Evolutionary conservation across 2,888 invertebrate species (phyloP).

Genomic region (Aricia artaxerxes): DNA sequence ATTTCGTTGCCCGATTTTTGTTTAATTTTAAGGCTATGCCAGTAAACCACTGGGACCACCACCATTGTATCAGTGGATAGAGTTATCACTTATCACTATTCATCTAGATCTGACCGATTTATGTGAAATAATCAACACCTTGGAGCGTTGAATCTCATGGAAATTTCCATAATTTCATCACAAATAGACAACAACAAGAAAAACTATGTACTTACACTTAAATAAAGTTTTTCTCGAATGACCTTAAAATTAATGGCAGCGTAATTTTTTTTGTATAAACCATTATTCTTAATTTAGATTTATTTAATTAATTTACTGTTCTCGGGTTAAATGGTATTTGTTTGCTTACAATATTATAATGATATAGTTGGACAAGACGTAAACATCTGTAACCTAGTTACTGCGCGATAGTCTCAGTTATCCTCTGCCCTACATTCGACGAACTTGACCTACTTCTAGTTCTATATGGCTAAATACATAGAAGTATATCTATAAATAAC

Average conservation of each 20-base stretch:
- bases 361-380: constrained; percentile 38
- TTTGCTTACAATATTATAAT: constrained; percentile 34
- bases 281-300: background rate
- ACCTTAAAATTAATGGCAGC: background rate
- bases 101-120: background rate
- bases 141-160: background rate
- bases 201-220: background rate
- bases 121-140: background rate
- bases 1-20: background rate
- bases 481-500: constrained; percentile 52
- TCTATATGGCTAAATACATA: constrained; percentile 50
- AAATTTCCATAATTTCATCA: constrained; percentile 10
- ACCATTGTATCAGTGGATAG: background rate
- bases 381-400: constrained; percentile 52
- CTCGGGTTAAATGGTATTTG: background rate
- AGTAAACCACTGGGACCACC: background rate
- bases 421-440: constrained; percentile 73
- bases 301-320: background rate
- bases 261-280: background rate
- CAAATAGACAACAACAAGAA: background rate
- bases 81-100: background rate
- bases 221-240: background rate
- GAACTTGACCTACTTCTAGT: constrained; percentile 71
- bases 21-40: background rate
- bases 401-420: constrained; percentile 63